Base-by-base conservation (phyloP, 2,888 invertebrate genomes). In the Zeuzera pyrina region DNA sequence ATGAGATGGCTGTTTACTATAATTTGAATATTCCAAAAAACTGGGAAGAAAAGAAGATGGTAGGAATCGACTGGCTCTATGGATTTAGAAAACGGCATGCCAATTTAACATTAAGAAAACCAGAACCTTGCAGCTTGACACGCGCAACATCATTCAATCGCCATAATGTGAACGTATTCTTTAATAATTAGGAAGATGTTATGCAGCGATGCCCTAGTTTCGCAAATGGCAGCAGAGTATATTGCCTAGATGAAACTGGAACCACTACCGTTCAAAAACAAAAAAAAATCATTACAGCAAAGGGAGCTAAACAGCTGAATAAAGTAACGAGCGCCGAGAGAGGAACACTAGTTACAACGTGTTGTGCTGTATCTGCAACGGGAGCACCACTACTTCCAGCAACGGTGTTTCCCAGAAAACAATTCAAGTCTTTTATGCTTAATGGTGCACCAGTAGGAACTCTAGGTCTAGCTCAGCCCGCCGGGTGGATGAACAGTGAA, bases 401-500 rank as follows among this genome's bases (percentile, higher is more conserved):
- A 27, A 48, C 57, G 38, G 41, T 60, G 12, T 63, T 61, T 35
- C 56, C 55, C 2, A 42, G 57, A 29, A 44, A 42, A 25, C 37
- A 54, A 24, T 56, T 54, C 35, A 47, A 56, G 30, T 27, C 38
- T 15, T 41, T 47, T 26, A 59, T 63, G 57, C 35, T 58, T 15
- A 44, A 39, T 37, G 57, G 55, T 35, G 61, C 59, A 21, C 58
- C 57, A 31, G 31, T 53, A 26, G 60, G 58, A 11, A 53, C 57
- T 24, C 40, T 63, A 30, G 60, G 58, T 12, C 37, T 59, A 10
- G 61, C 57, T 16, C 45, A 47, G 36, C 43, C 46, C 16, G 42
- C 43, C 24, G 60, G 61, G 16, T 64, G 59, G 57, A 62, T 61
- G 53, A 56, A 44, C 15, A 33, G 44, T 6, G 51, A 57, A 30